Conservation (phyloP, 2,113 vertebrate species). For the Colinus virginianus region DNA sequence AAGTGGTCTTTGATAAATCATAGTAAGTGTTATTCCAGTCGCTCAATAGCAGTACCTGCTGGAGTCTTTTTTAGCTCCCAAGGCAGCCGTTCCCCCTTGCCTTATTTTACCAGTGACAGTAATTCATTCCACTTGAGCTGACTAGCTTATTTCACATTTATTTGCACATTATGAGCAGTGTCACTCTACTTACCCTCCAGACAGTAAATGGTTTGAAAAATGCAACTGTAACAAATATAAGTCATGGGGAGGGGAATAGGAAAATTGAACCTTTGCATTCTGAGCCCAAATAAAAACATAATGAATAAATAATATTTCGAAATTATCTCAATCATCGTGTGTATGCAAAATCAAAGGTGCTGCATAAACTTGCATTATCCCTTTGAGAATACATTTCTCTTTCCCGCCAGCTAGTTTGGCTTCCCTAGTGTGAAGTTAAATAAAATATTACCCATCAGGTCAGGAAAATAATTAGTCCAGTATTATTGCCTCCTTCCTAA, state of each 20-base stretch:
- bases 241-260: background rate
- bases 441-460: slow-evolving; percentile 80
- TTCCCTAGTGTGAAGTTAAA: slow-evolving; percentile 74
- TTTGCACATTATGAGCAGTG: slow-evolving; percentile 78
- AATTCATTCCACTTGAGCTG: slow-evolving; percentile 81
- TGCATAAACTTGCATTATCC: slow-evolving; percentile 62
- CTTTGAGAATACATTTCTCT: slow-evolving; percentile 57
- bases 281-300: slow-evolving; percentile 60
- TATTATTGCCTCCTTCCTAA: slow-evolving; percentile 74
- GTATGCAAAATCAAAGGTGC: slow-evolving; percentile 69
- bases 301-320: slow-evolving; percentile 78
- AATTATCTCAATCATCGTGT: slow-evolving; percentile 69
- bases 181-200: slow-evolving; percentile 78
- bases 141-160: slow-evolving; percentile 77
- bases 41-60: slow-evolving; percentile 82
- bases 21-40: slow-evolving; percentile 82
- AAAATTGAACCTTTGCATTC: slow-evolving; percentile 55
- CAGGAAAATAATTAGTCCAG: slow-evolving; percentile 83
- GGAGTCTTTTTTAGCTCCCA: slow-evolving; percentile 76
- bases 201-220: slow-evolving; percentile 78
- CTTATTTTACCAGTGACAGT: slow-evolving; percentile 79
- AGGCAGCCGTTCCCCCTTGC: slow-evolving; percentile 77
- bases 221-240: slow-evolving; percentile 75
- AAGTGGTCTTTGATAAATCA: slow-evolving; percentile 91
- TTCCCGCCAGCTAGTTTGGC: slow-evolving; percentile 67